Conservation (phyloP, 2,888 invertebrate genomes). For the Elmis aenea region DNA sequence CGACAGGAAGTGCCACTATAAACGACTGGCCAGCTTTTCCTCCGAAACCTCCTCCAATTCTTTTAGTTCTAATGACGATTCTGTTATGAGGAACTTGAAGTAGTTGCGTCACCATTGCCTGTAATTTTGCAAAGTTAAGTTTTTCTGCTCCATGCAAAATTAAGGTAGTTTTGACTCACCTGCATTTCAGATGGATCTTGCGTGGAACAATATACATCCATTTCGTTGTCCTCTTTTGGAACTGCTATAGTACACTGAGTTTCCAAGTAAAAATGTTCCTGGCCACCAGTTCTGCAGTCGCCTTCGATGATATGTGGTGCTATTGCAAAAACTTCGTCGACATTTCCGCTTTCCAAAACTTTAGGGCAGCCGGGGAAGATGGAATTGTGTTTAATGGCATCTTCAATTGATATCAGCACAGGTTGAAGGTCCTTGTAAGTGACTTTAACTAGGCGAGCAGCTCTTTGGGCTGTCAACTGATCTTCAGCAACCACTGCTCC, state of each 20-base stretch:
- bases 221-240: conserved; percentile 76
- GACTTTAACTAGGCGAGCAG: conserved; percentile 74
- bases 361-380: conserved; percentile 59
- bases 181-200: conserved; percentile 70
- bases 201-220: conserved; percentile 78
- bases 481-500: conserved; percentile 77
- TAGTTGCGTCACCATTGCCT: conserved; percentile 65
- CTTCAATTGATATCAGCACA: conserved; percentile 81
- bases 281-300: conserved; percentile 75
- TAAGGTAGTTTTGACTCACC: background rate
- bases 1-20: conserved; percentile 66
- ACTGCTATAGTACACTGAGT: conserved; percentile 69
- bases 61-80: conserved; percentile 72
- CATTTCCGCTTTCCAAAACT: conserved; percentile 60
- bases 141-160: background rate
- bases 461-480: conserved; percentile 75
- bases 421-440: conserved; percentile 77
- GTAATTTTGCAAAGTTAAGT: conserved; percentile 31
- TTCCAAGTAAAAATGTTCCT: conserved; percentile 97
- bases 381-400: conserved; percentile 74
- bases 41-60: conserved; percentile 93
- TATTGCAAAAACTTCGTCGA: conserved; percentile 55
- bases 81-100: conserved; percentile 69
- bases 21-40: conserved; percentile 82
- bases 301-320: conserved; percentile 75